These are phyloP conservation scores for Chondrosia reniformis DNA, from an alignment of 37 sponge, comb jelly and placozoan genomes.

Conservation along the genomic window DNA sequence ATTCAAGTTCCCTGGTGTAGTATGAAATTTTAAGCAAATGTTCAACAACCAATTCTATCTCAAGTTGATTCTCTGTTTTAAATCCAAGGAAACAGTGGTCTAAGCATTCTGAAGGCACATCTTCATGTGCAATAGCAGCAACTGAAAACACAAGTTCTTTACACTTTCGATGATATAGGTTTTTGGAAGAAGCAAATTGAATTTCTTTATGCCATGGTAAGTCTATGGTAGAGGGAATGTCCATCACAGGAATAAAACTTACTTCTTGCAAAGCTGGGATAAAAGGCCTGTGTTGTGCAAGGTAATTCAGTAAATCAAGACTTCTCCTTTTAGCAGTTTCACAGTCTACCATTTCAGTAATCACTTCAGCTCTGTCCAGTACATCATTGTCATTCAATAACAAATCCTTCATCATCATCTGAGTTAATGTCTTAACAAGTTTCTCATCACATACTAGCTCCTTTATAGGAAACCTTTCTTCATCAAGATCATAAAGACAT, in stretches of 20 bases:
- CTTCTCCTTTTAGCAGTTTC: background rate
- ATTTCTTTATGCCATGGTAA: slow-evolving; percentile 21
- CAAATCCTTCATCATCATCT: slow-evolving; percentile 28
- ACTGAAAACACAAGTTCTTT: slow-evolving; percentile 25
- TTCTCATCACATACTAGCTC: background rate
- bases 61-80: no score
- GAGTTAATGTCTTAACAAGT: background rate
- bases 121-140: background rate
- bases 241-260: slow-evolving; percentile 20
- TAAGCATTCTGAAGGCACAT: no score
- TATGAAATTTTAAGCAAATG: no score
- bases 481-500: slow-evolving; percentile 23
- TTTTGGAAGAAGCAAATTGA: background rate
- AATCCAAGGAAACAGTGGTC: background rate
- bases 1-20: no score
- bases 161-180: background rate
- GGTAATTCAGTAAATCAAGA: background rate
- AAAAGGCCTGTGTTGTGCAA: background rate
- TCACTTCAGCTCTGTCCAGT: slow-evolving; percentile 44
- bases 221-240: slow-evolving; percentile 1
- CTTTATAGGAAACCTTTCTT: slow-evolving; percentile 48
- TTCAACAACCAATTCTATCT: no score
- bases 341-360: no score
- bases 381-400: slow-evolving; percentile 24
- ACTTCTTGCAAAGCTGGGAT: background rate